These are phyloP conservation scores for Drosophila yooni DNA, from an alignment of 2,888 invertebrate genomes.

Conservation along the genomic window DNA sequence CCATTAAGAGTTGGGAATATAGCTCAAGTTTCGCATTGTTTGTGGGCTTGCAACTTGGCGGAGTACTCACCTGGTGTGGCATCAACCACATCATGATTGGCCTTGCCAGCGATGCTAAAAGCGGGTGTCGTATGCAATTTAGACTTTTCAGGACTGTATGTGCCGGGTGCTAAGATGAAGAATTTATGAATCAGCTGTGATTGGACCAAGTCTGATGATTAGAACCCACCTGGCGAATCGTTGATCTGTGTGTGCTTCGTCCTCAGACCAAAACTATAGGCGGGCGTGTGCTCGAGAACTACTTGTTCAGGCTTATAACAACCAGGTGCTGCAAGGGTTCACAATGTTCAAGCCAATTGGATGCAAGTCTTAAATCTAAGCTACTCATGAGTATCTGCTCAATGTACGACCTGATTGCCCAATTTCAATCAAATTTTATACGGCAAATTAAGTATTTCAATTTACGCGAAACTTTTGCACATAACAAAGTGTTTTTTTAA, in stretches of 20 bases:
- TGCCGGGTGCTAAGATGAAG: slow-evolving; percentile 84
- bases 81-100: slow-evolving; percentile 85
- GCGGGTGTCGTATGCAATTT: slow-evolving; percentile 86
- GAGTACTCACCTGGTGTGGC: slow-evolving; percentile 74
- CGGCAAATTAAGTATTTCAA: neutral
- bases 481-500: too few species aligned
- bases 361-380: slow-evolving; percentile 1
- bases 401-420: neutral
- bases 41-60: neutral
- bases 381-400: neutral
- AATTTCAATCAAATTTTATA: neutral
- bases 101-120: slow-evolving; percentile 85
- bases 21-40: neutral
- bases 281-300: slow-evolving; percentile 87
- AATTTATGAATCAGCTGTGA: slow-evolving; percentile 2
- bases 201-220: neutral
- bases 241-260: slow-evolving; percentile 87
- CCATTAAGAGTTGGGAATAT: neutral
- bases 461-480: neutral
- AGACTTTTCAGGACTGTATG: slow-evolving; percentile 87
- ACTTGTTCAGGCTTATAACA: slow-evolving; percentile 87
- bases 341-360: neutral
- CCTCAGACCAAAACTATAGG: slow-evolving; percentile 90
- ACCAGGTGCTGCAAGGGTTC: slow-evolving; percentile 84
- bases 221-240: slow-evolving; percentile 85